These are phyloP conservation scores for Keiferia lycopersicella DNA, from an alignment of 2,888 invertebrate genomes.

Conservation along the genomic window DNA sequence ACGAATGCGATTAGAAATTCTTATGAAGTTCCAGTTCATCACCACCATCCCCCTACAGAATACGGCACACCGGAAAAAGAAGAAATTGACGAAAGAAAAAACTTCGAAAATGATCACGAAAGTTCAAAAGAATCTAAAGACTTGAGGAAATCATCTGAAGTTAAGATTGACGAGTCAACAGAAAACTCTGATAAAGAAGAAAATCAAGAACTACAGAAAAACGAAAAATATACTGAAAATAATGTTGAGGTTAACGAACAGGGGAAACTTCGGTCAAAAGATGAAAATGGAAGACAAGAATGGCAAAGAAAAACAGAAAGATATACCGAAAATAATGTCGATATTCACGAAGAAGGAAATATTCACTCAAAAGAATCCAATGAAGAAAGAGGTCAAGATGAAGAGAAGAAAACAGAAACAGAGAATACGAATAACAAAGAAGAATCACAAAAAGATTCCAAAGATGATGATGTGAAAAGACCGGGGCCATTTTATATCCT, in stretches of 20 bases:
- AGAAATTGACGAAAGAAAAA: conserved; percentile 28
- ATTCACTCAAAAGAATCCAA: background rate
- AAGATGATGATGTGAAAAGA: background rate
- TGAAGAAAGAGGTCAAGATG: background rate
- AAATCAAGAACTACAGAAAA: conserved; percentile 25
- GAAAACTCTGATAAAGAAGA: no score
- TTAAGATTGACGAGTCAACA: no score
- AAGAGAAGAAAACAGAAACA: background rate
- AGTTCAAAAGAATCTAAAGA: conserved; percentile 15
- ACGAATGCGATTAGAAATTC: background rate
- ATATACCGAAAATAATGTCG: background rate
- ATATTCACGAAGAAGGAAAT: background rate
- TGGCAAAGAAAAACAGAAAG: background rate
- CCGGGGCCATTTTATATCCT: background rate
- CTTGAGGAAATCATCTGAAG: no score
- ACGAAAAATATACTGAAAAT: conserved; percentile 38
- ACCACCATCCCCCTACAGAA: background rate
- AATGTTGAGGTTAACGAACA: background rate
- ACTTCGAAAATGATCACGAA: conserved; percentile 9
- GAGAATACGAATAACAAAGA: background rate
- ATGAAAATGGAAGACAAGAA: background rate
- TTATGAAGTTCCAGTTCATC: background rate
- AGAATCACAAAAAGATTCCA: background rate
- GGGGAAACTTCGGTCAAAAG: background rate
- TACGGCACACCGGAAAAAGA: conserved; percentile 25